Evolutionary conservation across 23 tunicate species (phyloP).

Genomic region (Clavelina lepadiformis): DNA sequence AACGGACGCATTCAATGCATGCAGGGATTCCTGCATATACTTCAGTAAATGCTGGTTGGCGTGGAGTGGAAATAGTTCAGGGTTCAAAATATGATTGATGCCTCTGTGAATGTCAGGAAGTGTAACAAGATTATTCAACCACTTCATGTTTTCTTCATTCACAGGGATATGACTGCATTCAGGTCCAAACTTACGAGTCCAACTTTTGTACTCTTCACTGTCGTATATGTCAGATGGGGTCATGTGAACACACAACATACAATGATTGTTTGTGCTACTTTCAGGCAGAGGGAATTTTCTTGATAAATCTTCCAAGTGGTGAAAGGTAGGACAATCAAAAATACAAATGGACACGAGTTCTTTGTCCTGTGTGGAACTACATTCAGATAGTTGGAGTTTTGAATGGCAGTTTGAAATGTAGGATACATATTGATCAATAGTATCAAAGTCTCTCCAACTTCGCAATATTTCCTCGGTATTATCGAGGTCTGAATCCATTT

Average conservation of each 20-base stretch:
- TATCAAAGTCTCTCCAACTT: slow-evolving; percentile 8
- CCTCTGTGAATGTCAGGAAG: not conserved
- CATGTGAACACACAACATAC: slow-evolving; percentile 1
- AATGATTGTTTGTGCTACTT: not conserved
- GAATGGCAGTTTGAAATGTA: not conserved
- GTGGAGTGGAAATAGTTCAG: slow-evolving; percentile 17
- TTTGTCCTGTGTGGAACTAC: not conserved
- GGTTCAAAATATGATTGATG: slow-evolving; percentile 8
- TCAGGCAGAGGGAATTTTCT: not conserved
- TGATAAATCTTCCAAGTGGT: not conserved
- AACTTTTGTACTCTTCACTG: not conserved
- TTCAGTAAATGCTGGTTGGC: not conserved
- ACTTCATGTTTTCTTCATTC: not conserved
- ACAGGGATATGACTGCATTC: slow-evolving; percentile 5
- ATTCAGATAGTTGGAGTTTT: not conserved
- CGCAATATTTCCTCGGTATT: not conserved
- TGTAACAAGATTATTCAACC: not conserved
- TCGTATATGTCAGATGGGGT: not conserved
- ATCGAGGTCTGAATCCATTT: too few relatives aligned
- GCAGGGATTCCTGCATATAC: not conserved
- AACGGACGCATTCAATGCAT: not conserved
- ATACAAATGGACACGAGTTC: not conserved
- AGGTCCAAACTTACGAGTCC: not conserved
- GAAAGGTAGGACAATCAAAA: slow-evolving; percentile 1
- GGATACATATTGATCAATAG: not conserved